A percentile compares a stretch with the other conserved stretches of the same genome.
These are phyloP conservation scores for Metopia argyrocephala DNA, from an alignment of 2,888 invertebrate genomes.

Conservation along the genomic window DNA sequence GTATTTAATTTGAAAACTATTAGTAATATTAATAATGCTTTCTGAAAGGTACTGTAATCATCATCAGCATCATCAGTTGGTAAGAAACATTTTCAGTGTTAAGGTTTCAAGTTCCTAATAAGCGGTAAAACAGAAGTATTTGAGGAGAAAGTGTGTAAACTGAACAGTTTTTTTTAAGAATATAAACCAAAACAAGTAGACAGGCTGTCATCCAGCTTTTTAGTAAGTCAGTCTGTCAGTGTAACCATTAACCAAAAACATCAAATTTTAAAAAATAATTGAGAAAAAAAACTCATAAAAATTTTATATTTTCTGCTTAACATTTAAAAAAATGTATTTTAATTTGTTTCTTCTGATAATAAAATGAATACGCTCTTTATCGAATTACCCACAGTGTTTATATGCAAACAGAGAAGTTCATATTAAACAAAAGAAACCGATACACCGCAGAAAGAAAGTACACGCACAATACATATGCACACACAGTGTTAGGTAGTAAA, in stretches of 20 bases:
- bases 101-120: slow-evolving; percentile 78
- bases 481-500: too few species aligned
- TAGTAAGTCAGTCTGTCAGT: too few species aligned
- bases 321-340: too few species aligned
- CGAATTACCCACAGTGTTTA: too few species aligned
- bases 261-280: too few species aligned
- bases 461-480: background rate
- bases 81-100: slow-evolving; percentile 79
- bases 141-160: slow-evolving; percentile 14
- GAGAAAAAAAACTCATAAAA: too few species aligned
- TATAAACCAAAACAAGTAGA: slow-evolving; percentile 18
- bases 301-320: too few species aligned
- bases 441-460: background rate
- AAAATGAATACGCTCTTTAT: too few species aligned
- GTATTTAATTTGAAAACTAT: too few species aligned
- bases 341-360: too few species aligned
- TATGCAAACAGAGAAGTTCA: background rate
- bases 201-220: background rate
- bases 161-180: background rate
- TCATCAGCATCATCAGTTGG: slow-evolving; percentile 75
- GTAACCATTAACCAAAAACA: slow-evolving; percentile 13
- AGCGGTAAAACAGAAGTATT: slow-evolving; percentile 37
- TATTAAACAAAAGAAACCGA: slow-evolving; percentile 6
- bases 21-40: too few species aligned
- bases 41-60: too few species aligned